phyloP scores from a whole-genome alignment of 2,888 invertebrate species.

The Ganaspis brasiliensis region DNA sequence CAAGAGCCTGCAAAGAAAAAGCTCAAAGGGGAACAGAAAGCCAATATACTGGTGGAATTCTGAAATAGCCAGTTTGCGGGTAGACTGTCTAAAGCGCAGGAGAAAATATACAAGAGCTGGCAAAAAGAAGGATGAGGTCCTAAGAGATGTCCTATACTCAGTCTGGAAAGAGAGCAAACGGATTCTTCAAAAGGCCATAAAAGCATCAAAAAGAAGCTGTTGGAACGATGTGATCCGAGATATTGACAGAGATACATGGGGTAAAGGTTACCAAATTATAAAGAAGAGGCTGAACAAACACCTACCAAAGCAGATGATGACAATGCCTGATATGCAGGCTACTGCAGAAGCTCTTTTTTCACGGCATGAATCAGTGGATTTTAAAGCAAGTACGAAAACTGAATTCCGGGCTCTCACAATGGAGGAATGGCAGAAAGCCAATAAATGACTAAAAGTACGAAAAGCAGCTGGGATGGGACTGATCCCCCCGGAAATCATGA shows the following conservation, averaged over 20 bases:
- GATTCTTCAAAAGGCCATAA: not conserved
- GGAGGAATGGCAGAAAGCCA: no score
- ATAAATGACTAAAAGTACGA: not conserved
- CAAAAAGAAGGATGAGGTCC: not conserved
- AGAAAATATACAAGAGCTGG: not conserved
- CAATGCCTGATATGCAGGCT: not conserved
- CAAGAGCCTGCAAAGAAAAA: not conserved
- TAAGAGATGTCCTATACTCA: not conserved
- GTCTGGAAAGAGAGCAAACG: not conserved
- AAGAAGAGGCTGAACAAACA: not conserved
- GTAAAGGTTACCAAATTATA: not conserved
- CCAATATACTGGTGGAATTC: not conserved
- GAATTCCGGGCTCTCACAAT: no score
- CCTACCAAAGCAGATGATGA: not conserved
- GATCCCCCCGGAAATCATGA: slow-evolving; percentile 31
- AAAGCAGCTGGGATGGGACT: slow-evolving; percentile 29
- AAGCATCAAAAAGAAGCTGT: not conserved
- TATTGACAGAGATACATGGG: not conserved
- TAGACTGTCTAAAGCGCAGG: not conserved
- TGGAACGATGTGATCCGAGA: not conserved
- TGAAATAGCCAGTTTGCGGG: not conserved
- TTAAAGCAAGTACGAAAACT: not conserved
- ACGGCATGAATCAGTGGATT: not conserved
- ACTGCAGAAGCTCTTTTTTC: not conserved
- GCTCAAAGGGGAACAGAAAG: not conserved